Evolutionary conservation across 2,888 invertebrate genomes (phyloP), one percentile per base, ranked within the genome.

Genomic region (Nephrocerus scutellatus): DNA sequence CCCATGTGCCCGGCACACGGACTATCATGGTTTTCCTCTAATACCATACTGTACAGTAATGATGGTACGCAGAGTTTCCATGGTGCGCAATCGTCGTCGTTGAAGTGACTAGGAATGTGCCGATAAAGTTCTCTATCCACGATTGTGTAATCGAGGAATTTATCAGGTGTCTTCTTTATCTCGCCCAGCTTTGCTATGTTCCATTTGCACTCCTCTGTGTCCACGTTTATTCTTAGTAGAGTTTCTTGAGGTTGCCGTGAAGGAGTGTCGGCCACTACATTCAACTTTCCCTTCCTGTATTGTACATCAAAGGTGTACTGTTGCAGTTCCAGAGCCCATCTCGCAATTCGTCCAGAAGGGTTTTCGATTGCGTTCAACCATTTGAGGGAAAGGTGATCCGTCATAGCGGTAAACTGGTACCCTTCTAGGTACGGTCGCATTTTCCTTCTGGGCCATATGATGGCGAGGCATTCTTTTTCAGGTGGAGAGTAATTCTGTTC

Each of bases 321-420:
- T 20, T 41, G 22, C 3, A 38, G 30, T 34, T 35, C 21, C 2
- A 39, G 30, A 1, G 30, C 36, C 34, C 42, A 45, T n/a, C 41
- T 24, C 4, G 41, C 41, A 3, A 45, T 16, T 15, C 39, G 28
- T 7, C 39, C 39, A 4, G 38, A 8, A 5, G 45, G 44, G 26
- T 32, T 36, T 18, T 42, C 36, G 4, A 41, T 30, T 10, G 37
- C 14, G 15, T 42, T 37, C 7, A 39, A 10, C 39, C 32, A 39
- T 26, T 39, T 39, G 3, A 39, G 22, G 4, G 32, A 20, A 5
- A 32, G 21, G 15, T 39, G 33, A 8, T 45, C 41, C 0, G 41
- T 41, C 4, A 41, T 25, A 2, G 41, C 30, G 1, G 14, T n/a
- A 33, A 41, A 41, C 8, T 9, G 10, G 25, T 44, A 40, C 4